Evolutionary conservation across 2,797 vertebrate genomes (phyloP).

Genomic region (Acestrorhynchus altus): DNA sequence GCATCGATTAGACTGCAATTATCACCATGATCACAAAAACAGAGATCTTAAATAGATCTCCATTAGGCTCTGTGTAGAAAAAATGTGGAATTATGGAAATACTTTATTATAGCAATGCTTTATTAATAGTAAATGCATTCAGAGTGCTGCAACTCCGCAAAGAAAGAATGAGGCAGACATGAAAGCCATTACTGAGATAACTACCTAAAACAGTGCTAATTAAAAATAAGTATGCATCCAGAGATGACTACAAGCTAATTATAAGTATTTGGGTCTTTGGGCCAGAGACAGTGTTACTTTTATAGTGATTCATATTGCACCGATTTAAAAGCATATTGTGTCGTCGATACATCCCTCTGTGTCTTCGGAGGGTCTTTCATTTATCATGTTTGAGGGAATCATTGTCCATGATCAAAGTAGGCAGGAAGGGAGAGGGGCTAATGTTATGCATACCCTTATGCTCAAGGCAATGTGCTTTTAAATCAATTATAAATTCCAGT

Average conservation of each 20-base stretch:
- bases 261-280: constrained; percentile 56
- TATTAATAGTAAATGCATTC: constrained; percentile 75
- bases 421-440: too few species aligned
- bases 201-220: constrained; percentile 75
- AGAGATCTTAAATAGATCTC: constrained; percentile 75
- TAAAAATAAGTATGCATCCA: constrained; percentile 74
- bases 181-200: constrained; percentile 80
- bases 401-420: too few species aligned
- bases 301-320: constrained; percentile 4
- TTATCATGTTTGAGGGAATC: too few species aligned
- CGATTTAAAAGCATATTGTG: too few species aligned
- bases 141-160: constrained; percentile 69
- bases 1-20: constrained; percentile 63
- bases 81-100: constrained; percentile 81
- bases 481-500: too few species aligned
- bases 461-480: too few species aligned
- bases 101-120: too few species aligned
- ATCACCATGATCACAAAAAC: constrained; percentile 71
- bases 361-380: too few species aligned
- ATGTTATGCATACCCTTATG: too few species aligned
- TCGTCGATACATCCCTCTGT: too few species aligned
- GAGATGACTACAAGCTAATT: constrained; percentile 76
- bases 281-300: constrained; percentile 52
- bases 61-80: constrained; percentile 74
- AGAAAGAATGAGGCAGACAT: constrained; percentile 70